phyloP scores from a whole-genome alignment of 2,797 vertebrate genomes.

The Aeoliscus strigatus region DNA sequence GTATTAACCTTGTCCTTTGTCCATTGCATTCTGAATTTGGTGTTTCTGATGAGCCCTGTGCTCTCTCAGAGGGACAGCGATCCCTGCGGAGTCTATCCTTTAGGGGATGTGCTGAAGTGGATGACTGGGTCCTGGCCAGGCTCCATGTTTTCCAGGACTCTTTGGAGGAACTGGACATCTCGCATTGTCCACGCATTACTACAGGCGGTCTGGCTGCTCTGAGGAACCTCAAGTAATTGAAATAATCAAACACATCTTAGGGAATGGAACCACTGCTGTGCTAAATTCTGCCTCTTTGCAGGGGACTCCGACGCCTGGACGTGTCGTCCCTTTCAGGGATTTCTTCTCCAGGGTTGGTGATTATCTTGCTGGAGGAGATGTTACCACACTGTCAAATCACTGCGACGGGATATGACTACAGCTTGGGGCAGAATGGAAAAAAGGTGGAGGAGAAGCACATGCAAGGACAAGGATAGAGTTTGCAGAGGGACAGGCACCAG shows the following conservation, averaged over 20 bases:
- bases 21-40: too few relatives aligned
- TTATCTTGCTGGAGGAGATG: constrained; percentile 86
- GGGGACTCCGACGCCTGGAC: constrained; percentile 75
- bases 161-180: constrained; percentile 79
- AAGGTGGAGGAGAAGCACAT: constrained; percentile 3
- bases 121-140: constrained; percentile 82
- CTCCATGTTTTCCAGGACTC: constrained; percentile 74
- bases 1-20: constrained; percentile 52
- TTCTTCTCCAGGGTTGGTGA: constrained; percentile 68
- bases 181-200: constrained; percentile 77
- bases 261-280: background rate
- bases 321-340: constrained; percentile 75
- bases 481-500: background rate
- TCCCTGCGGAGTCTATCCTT: constrained; percentile 72
- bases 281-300: constrained; percentile 30
- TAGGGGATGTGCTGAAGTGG: constrained; percentile 75
- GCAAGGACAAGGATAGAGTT: constrained; percentile 9
- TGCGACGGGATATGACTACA: constrained; percentile 60
- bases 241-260: background rate
- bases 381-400: constrained; percentile 77
- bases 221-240: constrained; percentile 76
- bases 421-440: constrained; percentile 16
- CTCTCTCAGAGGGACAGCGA: constrained; percentile 63
- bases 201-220: constrained; percentile 80
- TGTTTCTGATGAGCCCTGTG: too few relatives aligned